Conservation (phyloP, 2,113 vertebrate species). For the Bos javanicus region DNA sequence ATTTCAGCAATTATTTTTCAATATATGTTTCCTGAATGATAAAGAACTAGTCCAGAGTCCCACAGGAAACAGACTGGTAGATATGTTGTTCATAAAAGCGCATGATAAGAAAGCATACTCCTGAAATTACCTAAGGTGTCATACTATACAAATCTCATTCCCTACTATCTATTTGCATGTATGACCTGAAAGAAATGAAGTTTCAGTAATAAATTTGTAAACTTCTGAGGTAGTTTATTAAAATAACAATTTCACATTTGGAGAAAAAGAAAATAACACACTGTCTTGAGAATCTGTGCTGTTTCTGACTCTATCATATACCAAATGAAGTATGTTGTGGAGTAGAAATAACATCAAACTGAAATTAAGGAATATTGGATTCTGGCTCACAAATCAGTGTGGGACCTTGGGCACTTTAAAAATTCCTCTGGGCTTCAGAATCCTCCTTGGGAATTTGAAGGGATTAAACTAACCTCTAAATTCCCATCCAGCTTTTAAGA, state of each 20-base stretch:
- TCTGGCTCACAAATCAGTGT: not conserved
- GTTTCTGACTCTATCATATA: not conserved
- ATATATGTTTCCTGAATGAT: not conserved
- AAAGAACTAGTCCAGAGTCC: not conserved
- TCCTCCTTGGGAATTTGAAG: not conserved
- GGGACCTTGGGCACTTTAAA: not conserved
- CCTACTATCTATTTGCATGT: not conserved
- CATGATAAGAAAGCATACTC: not conserved
- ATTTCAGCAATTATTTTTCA: not conserved
- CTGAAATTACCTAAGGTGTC: not conserved
- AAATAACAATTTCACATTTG: conserved; percentile 44
- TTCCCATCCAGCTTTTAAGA: not conserved
- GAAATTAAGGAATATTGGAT: not conserved
- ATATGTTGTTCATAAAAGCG: not conserved
- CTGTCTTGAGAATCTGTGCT: not conserved
- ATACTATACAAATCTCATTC: not conserved
- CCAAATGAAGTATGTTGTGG: not conserved
- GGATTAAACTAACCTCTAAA: not conserved
- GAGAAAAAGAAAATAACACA: not conserved
- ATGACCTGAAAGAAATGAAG: not conserved
- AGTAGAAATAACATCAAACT: conserved; percentile 4
- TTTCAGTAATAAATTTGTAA: conserved; percentile 11
- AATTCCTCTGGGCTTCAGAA: not conserved
- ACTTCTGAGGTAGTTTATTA: conserved; percentile 26
- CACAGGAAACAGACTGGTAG: not conserved